Evolutionary conservation across 2,888 invertebrate species (phyloP), one percentile per base, ranked within the genome.

Genomic region (Pecten maximus): DNA sequence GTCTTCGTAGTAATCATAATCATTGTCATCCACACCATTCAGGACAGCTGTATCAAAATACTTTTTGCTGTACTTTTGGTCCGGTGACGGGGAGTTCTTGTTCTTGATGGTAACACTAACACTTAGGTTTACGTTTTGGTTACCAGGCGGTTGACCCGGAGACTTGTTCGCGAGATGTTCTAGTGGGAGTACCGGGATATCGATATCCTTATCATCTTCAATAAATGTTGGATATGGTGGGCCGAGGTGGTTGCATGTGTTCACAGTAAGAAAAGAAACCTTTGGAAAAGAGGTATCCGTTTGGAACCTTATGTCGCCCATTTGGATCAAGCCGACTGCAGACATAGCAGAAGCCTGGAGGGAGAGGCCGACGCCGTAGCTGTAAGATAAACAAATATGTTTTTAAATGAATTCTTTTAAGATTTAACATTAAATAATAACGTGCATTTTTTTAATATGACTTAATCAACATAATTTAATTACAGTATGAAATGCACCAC

Each of bases 281-380:
- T 88, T 92, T 93, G 23, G 90, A 89, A 90, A 93, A 94, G 19
- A 94, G 92, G 90, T 94, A 92, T 23, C 92, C 92, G 91, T 94
- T 93, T 4, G 94, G 93, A n/a, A 23, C 60, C 16, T 91, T 88
- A 89, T 92, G 93, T 10, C 92, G 90, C 8, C 94, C 95, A 3
- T 93, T 91, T 0, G 94, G 94, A 40, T 94, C 94, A 39, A 95
- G 88, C 2, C 93, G 93, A 87, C 94, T 95, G 91, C 95, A 95
- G 0, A 94, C 93, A 39, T 94, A 94, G 90, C 95, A 95, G 88
- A 93, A 94, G 0, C 92, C 93, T 40, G 91, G 91, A 16, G 94
- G 94, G 3, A 94, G 90, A 19, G 92, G 92, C 44, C 92, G 92
- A 19, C 92, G 90, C 19, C 94, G 92, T 23, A 94, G 88, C 95